Evolutionary conservation across 2,888 invertebrate genomes (phyloP).

Genomic region (Lepetodrilus schrolli): DNA sequence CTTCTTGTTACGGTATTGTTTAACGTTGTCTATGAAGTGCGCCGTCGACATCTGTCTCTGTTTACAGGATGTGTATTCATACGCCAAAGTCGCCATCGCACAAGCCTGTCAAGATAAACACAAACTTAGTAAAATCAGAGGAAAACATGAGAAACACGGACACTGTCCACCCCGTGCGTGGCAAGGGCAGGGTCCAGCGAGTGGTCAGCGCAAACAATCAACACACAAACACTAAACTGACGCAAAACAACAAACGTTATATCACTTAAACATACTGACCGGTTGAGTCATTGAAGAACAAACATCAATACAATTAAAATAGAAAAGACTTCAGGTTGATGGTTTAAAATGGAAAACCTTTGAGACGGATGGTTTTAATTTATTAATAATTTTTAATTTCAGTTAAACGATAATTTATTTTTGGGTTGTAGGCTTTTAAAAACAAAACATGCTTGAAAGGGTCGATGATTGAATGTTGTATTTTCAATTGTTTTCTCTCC

Average conservation of each 20-base stretch:
- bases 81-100: not conserved
- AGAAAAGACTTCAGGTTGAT: no score
- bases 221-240: not conserved
- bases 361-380: no score
- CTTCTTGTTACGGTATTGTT: slow-evolving; percentile 14
- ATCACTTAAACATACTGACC: no score
- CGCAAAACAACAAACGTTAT: not conserved
- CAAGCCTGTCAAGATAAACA: slow-evolving; percentile 20
- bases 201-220: slow-evolving; percentile 19
- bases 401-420: no score
- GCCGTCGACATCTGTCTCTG: slow-evolving; percentile 21
- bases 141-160: not conserved
- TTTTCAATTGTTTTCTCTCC: no score
- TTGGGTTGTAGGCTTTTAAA: no score
- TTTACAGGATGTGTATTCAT: slow-evolving; percentile 5
- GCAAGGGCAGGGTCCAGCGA: not conserved
- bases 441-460: no score
- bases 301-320: no score
- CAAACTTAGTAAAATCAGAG: not conserved
- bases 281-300: no score
- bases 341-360: no score
- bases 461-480: no score
- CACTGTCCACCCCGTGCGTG: not conserved
- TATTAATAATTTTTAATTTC: no score
- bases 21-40: slow-evolving; percentile 21